Conservation (phyloP, 30 jellyfish, hydroid and myxozoan species). For the Aurelia sp. region DNA sequence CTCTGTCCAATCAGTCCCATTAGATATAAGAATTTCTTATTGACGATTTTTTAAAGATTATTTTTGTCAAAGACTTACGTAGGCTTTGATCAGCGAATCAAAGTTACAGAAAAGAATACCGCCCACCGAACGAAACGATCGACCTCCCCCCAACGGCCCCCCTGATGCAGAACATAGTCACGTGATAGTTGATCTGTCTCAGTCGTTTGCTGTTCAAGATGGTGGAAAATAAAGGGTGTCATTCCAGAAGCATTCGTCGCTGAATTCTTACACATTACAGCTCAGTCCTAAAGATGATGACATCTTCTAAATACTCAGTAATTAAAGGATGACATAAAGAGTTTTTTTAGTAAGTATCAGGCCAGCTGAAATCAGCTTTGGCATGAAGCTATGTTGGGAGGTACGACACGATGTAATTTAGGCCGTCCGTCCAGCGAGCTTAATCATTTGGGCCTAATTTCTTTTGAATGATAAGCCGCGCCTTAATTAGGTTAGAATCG, state of each 20-base stretch:
- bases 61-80: too few relatives aligned
- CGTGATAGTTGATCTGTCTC: slow-evolving; percentile 34
- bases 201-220: slow-evolving; percentile 29
- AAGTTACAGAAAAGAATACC: too few relatives aligned
- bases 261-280: too few relatives aligned
- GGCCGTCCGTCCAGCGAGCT: too few relatives aligned
- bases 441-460: too few relatives aligned
- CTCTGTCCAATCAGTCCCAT: too few relatives aligned
- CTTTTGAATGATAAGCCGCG: too few relatives aligned
- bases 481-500: too few relatives aligned
- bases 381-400: not conserved
- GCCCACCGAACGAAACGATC: not conserved
- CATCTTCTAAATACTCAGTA: not conserved
- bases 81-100: too few relatives aligned
- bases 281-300: not conserved
- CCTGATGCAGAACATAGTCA: not conserved
- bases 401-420: too few relatives aligned
- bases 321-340: not conserved
- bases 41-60: too few relatives aligned
- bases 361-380: not conserved
- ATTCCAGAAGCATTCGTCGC: slow-evolving; percentile 16
- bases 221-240: slow-evolving; percentile 50
- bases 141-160: not conserved
- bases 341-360: not conserved
- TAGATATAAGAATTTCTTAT: too few relatives aligned